Conservation (phyloP, 2,888 invertebrate genomes). For the Prosopocoilus inquinatus region DNA sequence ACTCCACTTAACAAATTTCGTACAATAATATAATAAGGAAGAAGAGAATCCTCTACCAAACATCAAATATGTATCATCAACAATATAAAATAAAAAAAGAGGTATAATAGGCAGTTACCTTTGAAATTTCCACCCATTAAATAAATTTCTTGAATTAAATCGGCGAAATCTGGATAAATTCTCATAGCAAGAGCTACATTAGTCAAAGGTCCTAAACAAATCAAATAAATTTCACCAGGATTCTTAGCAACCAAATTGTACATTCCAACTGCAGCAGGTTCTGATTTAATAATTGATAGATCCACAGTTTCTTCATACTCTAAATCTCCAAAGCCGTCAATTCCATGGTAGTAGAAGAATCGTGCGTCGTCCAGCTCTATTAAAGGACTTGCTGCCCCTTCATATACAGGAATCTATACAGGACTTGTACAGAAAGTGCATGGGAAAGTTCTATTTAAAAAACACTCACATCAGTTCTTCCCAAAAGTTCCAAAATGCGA, state of each 20-base stretch:
- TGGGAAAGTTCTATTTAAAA: neutral
- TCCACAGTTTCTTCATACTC: conserved; percentile 31
- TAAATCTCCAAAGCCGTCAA: conserved; percentile 72
- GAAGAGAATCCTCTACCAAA: too few relatives aligned
- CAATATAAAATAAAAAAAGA: too few relatives aligned
- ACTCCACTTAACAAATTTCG: too few relatives aligned
- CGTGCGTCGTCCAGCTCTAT: conserved; percentile 42
- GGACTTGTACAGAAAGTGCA: neutral
- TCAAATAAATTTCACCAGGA: conserved; percentile 54
- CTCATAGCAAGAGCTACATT: conserved; percentile 75
- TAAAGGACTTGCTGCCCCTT: conserved; percentile 59
- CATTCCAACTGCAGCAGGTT: conserved; percentile 59
- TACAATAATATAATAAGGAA: too few relatives aligned
- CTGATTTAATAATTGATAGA: conserved; percentile 30
- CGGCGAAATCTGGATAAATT: conserved; percentile 63
- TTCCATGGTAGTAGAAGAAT: conserved; percentile 59
- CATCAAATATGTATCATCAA: too few relatives aligned
- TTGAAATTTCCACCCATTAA: conserved; percentile 78
- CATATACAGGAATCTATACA: conserved; percentile 67
- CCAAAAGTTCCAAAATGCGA: conserved; percentile 59
- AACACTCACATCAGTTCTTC: conserved; percentile 58
- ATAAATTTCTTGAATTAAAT: conserved; percentile 65
- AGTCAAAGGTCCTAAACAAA: conserved; percentile 73
- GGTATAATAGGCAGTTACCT: too few relatives aligned
- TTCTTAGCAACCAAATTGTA: conserved; percentile 49